phyloP scores from a whole-genome alignment of 2,888 invertebrate species.

The Volucella inanis region DNA sequence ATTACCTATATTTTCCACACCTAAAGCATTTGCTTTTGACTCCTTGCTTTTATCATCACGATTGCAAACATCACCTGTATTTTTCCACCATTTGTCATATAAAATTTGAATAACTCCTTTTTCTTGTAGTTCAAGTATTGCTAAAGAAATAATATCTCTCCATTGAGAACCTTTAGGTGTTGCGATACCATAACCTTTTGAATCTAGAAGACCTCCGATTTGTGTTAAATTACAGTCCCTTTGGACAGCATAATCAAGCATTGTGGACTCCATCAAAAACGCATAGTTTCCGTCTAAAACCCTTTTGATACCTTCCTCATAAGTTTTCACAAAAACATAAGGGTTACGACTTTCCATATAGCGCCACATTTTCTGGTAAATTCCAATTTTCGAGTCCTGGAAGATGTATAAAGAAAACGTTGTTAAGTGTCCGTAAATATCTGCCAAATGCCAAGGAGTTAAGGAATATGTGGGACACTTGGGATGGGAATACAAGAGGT shows the following conservation, averaged over 20 bases:
- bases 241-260: conserved; percentile 97
- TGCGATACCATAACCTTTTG: conserved; percentile 95
- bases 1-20: conserved; percentile 91
- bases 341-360: conserved; percentile 93
- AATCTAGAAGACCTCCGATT: conserved; percentile 89
- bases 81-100: conserved; percentile 99
- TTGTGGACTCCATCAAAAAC: conserved; percentile 98
- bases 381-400: conserved; percentile 94
- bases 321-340: conserved; percentile 93
- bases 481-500: no score
- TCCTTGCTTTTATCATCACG: conserved; percentile 94
- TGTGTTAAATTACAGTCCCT: conserved; percentile 98
- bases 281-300: conserved; percentile 96
- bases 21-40: conserved; percentile 95
- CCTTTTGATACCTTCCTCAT: conserved; percentile 94
- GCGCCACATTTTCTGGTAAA: conserved; percentile 97
- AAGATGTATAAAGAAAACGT: conserved; percentile 27
- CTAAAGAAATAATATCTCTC: conserved; percentile 97
- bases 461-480: no score
- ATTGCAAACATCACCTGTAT: conserved; percentile 95
- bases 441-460: no score
- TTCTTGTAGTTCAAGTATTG: conserved; percentile 97
- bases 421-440: no score
- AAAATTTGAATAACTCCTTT: conserved; percentile 96
- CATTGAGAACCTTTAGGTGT: conserved; percentile 97